Evolutionary conservation across 2,113 vertebrate species (phyloP).

Genomic region (Cynoglossus semilaevis): DNA sequence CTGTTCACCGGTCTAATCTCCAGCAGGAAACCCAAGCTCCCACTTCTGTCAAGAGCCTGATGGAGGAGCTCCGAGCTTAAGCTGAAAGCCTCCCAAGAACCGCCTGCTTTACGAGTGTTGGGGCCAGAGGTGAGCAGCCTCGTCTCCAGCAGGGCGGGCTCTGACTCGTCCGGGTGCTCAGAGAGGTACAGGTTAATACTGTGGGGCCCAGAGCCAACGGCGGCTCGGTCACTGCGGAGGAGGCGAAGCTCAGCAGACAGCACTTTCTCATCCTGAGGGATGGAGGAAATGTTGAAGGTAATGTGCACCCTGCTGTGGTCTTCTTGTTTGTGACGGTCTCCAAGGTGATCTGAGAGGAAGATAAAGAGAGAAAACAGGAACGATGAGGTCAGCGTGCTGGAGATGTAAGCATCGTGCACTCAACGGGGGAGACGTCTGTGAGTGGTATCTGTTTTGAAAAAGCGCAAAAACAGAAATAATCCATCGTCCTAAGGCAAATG

Average conservation of each 20-base stretch:
- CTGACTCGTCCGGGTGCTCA: constrained; percentile 31
- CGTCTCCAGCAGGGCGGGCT: constrained; percentile 70
- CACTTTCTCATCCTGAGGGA: constrained; percentile 77
- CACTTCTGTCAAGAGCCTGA: constrained; percentile 35
- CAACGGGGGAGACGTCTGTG: background rate
- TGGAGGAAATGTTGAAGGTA: constrained; percentile 79
- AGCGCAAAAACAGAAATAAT: no score
- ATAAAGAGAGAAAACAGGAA: background rate
- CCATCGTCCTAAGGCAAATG: no score
- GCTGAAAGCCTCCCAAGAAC: constrained; percentile 77
- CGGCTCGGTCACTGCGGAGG: constrained; percentile 39
- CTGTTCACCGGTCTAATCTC: constrained; percentile 67
- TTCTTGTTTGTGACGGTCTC: constrained; percentile 22
- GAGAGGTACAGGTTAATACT: constrained; percentile 74
- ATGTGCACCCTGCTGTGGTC: constrained; percentile 62
- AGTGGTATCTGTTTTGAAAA: no score
- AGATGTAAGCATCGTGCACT: background rate
- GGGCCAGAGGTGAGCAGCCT: constrained; percentile 50
- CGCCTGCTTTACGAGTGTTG: constrained; percentile 16
- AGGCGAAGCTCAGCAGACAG: constrained; percentile 80
- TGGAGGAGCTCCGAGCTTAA: constrained; percentile 69
- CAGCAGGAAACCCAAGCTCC: constrained; percentile 70
- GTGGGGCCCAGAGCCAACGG: constrained; percentile 45
- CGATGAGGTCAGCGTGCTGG: constrained; percentile 8
- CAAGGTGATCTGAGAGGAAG: constrained; percentile 26